A percentile compares a stretch with the other conserved stretches of the same genome.
phyloP scores from a whole-genome alignment of 1,140 invertebrate genomes.

The Drosophila bipectinata region DNA sequence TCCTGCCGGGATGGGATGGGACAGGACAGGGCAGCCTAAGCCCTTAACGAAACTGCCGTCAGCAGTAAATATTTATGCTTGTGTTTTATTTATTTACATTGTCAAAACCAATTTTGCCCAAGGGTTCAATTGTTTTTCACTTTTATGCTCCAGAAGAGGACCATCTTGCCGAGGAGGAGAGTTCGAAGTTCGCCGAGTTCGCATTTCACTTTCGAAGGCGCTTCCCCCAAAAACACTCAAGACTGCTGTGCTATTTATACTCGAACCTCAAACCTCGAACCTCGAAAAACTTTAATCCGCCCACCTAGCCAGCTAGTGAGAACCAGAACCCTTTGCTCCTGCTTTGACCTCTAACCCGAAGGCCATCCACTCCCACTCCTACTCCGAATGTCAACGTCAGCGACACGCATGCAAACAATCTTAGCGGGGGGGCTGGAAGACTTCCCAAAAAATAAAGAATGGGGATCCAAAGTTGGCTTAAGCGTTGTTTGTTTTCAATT shows the following conservation, averaged over 20 bases:
- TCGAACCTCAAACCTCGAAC: background rate
- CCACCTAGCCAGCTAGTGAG: too few species aligned
- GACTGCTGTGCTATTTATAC: conserved; percentile 1
- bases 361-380: conserved; percentile 1
- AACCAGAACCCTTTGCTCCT: background rate
- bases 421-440: too few species aligned
- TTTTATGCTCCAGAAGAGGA: conserved; percentile 55
- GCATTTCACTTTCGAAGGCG: conserved; percentile 59
- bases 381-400: conserved; percentile 52
- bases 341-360: background rate
- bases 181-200: conserved; percentile 14
- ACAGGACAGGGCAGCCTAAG: conserved; percentile 20
- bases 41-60: conserved; percentile 57
- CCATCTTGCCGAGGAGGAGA: conserved; percentile 10
- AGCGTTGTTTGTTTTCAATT: conserved; percentile 80
- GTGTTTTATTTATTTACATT: conserved; percentile 83
- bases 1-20: background rate
- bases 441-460: conserved; percentile 10
- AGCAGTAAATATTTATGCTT: conserved; percentile 83
- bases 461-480: conserved; percentile 40
- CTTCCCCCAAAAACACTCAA: conserved; percentile 50
- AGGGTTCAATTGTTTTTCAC: conserved; percentile 83
- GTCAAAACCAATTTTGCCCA: conserved; percentile 82
- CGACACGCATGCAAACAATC: conserved; percentile 73
- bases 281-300: background rate